A percentile compares a stretch with the other conserved stretches of the same genome.
Evolutionary conservation across 2,888 invertebrate species (phyloP).

Genomic region (Rotaria sp.): DNA sequence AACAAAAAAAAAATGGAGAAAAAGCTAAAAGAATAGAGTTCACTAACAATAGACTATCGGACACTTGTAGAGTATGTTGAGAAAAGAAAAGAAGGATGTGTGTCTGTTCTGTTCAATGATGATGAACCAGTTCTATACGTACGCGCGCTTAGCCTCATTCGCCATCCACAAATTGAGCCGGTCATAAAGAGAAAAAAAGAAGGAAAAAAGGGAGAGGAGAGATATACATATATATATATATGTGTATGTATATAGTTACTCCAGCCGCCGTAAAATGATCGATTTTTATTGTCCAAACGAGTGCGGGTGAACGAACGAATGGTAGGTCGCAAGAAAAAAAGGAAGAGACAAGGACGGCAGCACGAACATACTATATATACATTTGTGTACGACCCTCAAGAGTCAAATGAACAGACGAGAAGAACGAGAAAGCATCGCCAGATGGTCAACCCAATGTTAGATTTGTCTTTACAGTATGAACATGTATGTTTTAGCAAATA

Average conservation of each 20-base stretch:
- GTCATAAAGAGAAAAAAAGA: background rate
- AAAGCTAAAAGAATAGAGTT: background rate
- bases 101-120: constrained; percentile 24
- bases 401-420: constrained; percentile 24
- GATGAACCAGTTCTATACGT: constrained; percentile 18
- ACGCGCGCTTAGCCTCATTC: background rate
- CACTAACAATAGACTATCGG: constrained; percentile 3
- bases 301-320: constrained; percentile 9
- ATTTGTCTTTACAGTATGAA: background rate
- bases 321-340: constrained; percentile 1
- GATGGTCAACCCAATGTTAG: constrained; percentile 7
- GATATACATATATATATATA: background rate
- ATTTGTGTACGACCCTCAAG: constrained; percentile 10
- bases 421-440: constrained; percentile 22
- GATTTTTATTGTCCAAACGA: constrained; percentile 21
- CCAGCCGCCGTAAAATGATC: constrained; percentile 21
- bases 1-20: background rate
- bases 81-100: constrained; percentile 9
- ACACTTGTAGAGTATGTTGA: constrained; percentile 22
- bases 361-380: constrained; percentile 1
- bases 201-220: background rate
- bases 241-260: background rate
- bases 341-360: constrained; percentile 24
- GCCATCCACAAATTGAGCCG: constrained; percentile 24
- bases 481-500: constrained; percentile 9